Base-by-base conservation (phyloP, 2,888 invertebrate species). In the Bibio marci region DNA sequence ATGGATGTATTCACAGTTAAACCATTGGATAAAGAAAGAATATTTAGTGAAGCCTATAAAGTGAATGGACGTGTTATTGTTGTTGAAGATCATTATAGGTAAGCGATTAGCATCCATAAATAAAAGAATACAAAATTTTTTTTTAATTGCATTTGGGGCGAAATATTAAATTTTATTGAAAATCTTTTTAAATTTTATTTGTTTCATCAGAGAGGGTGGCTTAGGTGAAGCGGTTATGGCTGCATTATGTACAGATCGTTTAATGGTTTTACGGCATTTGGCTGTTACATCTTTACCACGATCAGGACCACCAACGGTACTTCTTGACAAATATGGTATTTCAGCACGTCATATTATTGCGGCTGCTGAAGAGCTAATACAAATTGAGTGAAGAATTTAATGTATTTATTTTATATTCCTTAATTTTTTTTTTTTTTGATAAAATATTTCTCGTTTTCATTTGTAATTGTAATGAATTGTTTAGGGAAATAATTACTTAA, bases 71-170 rank as follows among this genome's bases (percentile, higher is more conserved):
- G 76, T 10, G 73, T 98, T 40, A 59, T 98, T 37, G 90, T 91
- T 27, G 91, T 95, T 0, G 98, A 98, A 62, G 98, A 98, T 59
- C 98, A 98, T 63, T 98, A 98, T 60, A 76, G 81, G 46, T 86
- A 86, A 60, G 94, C 80, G 12, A 4, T 76, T 34, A 45, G 57
- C 54, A 25, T 27, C 32, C 11, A 31, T 37, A 19, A 31, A 19
- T 14, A 15, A 26, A 18, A 19, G 27, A 26, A 13, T 33, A n/a
- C 8, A 14, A n/a, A n/a, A 34, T 14, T 30, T 1, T 14, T 7
- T 27, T n/a, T n/a, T n/a, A n/a, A n/a, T n/a, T n/a, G n/a, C n/a
- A 31, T 30, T 8, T 14, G 13, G n/a, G 22, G 22, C 3, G 12
- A 17, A 4, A 11, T 15, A 32, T 11, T 22, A 6, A 12, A 28